A percentile compares a stretch with the other conserved stretches of the same genome.
Conservation (phyloP, 1,140 invertebrate species). For the Monomorium pharaonis region DNA sequence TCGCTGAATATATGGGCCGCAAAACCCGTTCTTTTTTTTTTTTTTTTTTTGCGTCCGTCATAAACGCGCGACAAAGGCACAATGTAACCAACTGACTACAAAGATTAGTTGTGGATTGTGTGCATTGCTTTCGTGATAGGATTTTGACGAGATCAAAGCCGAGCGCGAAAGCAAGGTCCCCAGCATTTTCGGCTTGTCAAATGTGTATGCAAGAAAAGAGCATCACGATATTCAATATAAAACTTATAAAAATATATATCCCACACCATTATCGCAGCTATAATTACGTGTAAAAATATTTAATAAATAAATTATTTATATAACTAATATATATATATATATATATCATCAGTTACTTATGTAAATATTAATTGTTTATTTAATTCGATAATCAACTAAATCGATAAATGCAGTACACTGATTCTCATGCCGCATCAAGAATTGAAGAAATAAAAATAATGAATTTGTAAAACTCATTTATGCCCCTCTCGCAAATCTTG, state of each 20-base stretch:
- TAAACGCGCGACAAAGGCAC: conserved; percentile 21
- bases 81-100: conserved; percentile 23
- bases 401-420: neutral
- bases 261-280: neutral
- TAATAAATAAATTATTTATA: neutral
- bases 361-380: neutral
- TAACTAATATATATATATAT: neutral
- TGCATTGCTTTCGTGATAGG: conserved; percentile 19
- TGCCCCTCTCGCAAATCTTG: neutral
- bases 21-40: conserved; percentile 34
- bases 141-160: conserved; percentile 56
- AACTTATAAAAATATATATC: neutral
- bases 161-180: neutral
- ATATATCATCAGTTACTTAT: neutral
- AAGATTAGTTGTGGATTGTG: conserved; percentile 33
- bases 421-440: neutral
- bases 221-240: neutral
- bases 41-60: conserved; percentile 39
- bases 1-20: conserved; percentile 38
- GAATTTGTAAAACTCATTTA: conserved; percentile 17
- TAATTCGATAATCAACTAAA: neutral
- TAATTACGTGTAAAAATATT: neutral
- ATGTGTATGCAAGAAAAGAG: neutral
- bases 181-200: neutral
- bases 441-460: neutral